phyloP scores from a whole-genome alignment of 2,797 vertebrate genomes.

The Parotocinclus haroldoi region DNA sequence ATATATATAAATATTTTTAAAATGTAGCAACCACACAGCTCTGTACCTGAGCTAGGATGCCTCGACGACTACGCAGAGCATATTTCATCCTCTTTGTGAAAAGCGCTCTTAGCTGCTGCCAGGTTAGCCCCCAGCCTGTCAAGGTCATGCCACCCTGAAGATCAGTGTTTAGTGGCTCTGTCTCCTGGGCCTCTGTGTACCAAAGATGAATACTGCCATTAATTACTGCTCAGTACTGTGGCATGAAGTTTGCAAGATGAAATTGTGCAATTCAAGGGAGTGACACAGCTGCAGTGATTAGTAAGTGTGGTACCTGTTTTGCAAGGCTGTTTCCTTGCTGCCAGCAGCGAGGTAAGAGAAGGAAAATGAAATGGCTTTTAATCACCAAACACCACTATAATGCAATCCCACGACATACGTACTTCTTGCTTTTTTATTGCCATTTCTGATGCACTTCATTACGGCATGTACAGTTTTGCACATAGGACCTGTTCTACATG shows the following conservation, averaged over 20 bases:
- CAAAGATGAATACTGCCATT: constrained; percentile 14
- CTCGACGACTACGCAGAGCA: constrained; percentile 75
- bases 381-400: background rate
- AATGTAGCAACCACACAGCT: background rate
- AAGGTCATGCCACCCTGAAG: constrained; percentile 47
- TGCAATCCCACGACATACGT: too few species aligned
- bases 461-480: too few species aligned
- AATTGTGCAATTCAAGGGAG: background rate
- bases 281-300: background rate
- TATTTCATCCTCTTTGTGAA: constrained; percentile 85
- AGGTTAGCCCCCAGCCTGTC: constrained; percentile 70
- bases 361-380: constrained; percentile 19
- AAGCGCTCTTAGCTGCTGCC: constrained; percentile 82
- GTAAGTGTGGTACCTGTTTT: constrained; percentile 64
- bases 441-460: too few species aligned
- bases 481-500: too few species aligned
- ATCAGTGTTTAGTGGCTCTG: constrained; percentile 65
- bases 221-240: background rate
- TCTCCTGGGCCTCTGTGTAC: constrained; percentile 68
- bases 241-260: background rate
- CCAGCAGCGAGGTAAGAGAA: constrained; percentile 60
- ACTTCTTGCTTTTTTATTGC: too few species aligned
- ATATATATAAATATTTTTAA: too few species aligned
- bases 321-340: constrained; percentile 65
- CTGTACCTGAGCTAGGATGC: constrained; percentile 79